phyloP scores from a whole-genome alignment of 2,888 invertebrate genomes.

The Drosophila eohydei region DNA sequence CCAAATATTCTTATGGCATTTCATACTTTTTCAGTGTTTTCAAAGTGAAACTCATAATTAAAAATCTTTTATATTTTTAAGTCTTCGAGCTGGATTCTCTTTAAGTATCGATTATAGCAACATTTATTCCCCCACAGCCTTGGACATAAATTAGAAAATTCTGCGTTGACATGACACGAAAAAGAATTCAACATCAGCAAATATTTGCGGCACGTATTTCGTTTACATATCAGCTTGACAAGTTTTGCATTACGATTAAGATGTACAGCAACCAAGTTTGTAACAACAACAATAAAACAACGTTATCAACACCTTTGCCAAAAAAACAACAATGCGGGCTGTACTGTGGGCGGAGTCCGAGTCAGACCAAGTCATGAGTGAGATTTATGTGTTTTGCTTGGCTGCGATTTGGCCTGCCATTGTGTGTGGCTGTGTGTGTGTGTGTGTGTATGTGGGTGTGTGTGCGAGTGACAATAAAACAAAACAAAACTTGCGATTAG shows the following conservation, averaged over 20 bases:
- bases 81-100: not conserved
- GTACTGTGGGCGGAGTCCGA: conserved; percentile 24
- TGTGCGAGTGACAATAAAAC: conserved; percentile 73
- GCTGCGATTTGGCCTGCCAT: conserved; percentile 62
- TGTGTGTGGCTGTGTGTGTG: conserved; percentile 12
- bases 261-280: conserved; percentile 65
- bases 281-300: conserved; percentile 57
- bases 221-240: conserved; percentile 79
- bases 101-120: conserved; percentile 5
- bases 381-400: conserved; percentile 80
- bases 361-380: conserved; percentile 68
- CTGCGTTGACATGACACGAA: conserved; percentile 56
- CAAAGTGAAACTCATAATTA: too few species aligned
- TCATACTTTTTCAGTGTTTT: too few species aligned
- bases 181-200: conserved; percentile 67
- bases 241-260: conserved; percentile 80
- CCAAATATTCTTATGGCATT: not conserved
- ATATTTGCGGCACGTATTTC: conserved; percentile 79
- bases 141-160: conserved; percentile 72
- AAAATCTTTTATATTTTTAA: not conserved
- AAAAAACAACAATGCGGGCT: conserved; percentile 35
- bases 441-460: conserved; percentile 31
- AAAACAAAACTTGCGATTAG: conserved; percentile 79
- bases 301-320: conserved; percentile 75
- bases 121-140: not conserved